These are phyloP conservation scores for Trachurus trachurus DNA, from an alignment of 2,797 vertebrate genomes.

Conservation along the genomic window DNA sequence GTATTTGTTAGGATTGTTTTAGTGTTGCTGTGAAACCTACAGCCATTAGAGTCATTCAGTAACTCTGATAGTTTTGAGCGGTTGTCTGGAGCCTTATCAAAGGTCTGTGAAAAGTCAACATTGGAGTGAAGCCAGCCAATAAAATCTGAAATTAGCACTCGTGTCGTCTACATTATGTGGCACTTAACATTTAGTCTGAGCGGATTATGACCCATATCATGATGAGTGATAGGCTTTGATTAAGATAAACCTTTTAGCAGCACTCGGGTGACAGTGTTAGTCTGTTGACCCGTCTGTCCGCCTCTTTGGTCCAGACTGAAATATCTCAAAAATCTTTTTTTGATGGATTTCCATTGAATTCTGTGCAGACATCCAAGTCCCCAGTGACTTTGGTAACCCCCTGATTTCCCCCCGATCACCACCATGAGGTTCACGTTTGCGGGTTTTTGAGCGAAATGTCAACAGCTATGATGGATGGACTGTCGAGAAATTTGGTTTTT, in stretches of 20 bases:
- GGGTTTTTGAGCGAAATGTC: background rate
- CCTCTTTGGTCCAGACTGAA: background rate
- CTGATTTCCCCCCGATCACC: background rate
- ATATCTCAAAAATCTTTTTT: background rate
- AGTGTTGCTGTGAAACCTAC: slow-evolving; percentile 18
- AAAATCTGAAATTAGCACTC: background rate
- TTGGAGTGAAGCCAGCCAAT: background rate
- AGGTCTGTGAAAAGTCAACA: slow-evolving; percentile 3
- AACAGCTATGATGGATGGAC: background rate
- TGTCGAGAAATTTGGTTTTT: background rate
- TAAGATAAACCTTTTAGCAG: background rate
- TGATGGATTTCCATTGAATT: background rate
- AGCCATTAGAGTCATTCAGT: slow-evolving; percentile 8
- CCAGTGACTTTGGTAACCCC: background rate
- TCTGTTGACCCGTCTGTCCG: background rate
- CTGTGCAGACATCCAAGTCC: background rate
- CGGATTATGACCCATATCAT: background rate
- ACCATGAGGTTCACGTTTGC: background rate
- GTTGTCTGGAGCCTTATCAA: slow-evolving; percentile 16
- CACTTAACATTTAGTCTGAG: background rate
- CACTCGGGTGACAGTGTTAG: background rate
- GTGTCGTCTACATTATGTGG: background rate
- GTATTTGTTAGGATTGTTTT: slow-evolving; percentile 20
- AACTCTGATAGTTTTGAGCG: background rate
- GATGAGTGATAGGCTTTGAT: slow-evolving; percentile 9